A percentile compares a stretch with the other conserved stretches of the same genome.
Evolutionary conservation across 2,888 invertebrate genomes (phyloP).

Genomic region (Gnatocerus cornutus): DNA sequence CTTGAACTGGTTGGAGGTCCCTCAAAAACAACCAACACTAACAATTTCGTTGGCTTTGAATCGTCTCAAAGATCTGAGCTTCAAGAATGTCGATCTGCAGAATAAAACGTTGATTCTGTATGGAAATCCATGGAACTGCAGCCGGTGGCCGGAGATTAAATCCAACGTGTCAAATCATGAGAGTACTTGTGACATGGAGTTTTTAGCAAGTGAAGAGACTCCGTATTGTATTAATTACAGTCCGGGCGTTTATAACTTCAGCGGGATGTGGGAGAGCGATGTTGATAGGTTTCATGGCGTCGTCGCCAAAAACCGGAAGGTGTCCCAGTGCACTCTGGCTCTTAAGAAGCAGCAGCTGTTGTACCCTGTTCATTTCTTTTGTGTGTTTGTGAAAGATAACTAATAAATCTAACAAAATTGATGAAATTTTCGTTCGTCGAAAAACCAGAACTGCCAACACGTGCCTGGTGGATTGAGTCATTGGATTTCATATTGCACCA

Average conservation of each 20-base stretch:
- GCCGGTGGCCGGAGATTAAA: slow-evolving; percentile 1
- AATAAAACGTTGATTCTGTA: slow-evolving; percentile 25
- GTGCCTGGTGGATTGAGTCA: too few species aligned
- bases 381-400: neutral
- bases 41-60: slow-evolving; percentile 24
- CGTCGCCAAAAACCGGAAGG: neutral
- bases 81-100: neutral
- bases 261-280: slow-evolving; percentile 6
- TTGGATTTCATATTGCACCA: neutral
- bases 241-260: neutral
- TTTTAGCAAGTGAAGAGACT: neutral
- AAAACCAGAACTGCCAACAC: too few species aligned
- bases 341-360: slow-evolving; percentile 10
- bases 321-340: slow-evolving; percentile 1
- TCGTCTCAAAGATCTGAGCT: neutral
- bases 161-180: neutral
- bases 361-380: slow-evolving; percentile 16
- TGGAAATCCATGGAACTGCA: slow-evolving; percentile 36
- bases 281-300: slow-evolving; percentile 7
- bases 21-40: slow-evolving; percentile 15
- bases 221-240: slow-evolving; percentile 24
- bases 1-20: slow-evolving; percentile 8
- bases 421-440: too few species aligned
- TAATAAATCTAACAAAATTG: too few species aligned
- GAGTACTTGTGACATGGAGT: slow-evolving; percentile 18